Evolutionary conservation across 1,140 invertebrate species (phyloP).

Genomic region (Cephus cinctus): DNA sequence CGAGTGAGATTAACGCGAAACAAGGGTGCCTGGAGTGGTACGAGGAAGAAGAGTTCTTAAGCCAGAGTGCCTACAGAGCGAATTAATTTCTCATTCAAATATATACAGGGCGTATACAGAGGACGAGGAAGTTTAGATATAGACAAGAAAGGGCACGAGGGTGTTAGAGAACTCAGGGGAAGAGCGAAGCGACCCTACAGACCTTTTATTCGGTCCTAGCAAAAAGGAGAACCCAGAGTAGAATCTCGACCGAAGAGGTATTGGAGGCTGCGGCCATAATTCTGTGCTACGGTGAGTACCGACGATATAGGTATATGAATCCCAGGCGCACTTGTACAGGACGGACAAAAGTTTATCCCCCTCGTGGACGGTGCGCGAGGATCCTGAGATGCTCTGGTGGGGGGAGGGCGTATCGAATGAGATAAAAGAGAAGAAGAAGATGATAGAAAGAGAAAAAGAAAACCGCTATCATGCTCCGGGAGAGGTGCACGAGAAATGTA

Average conservation of each 20-base stretch:
- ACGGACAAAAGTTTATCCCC: slow-evolving; percentile 3
- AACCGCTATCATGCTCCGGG: neutral
- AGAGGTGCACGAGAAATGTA: neutral
- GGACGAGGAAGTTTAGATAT: slow-evolving; percentile 6
- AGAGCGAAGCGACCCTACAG: neutral
- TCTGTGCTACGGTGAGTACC: no score
- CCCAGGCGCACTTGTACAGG: neutral
- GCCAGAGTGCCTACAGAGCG: slow-evolving; percentile 11
- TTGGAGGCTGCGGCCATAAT: no score
- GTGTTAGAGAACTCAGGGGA: no score
- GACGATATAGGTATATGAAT: no score
- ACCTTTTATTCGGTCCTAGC: slow-evolving; percentile 6
- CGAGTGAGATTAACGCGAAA: neutral
- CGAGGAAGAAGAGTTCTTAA: neutral
- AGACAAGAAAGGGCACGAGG: no score
- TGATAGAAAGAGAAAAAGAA: slow-evolving; percentile 1
- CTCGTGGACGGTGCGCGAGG: neutral
- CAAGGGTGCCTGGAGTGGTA: neutral
- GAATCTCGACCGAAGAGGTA: no score
- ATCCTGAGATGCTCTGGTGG: no score
- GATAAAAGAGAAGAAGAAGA: neutral
- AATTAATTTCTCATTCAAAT: slow-evolving; percentile 26
- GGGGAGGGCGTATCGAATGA: neutral
- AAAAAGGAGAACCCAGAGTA: no score
- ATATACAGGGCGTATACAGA: no score